A percentile compares a stretch with the other conserved stretches of the same genome.
Evolutionary conservation across 1,140 invertebrate species (phyloP).

Genomic region (Zelostemma sp.): DNA sequence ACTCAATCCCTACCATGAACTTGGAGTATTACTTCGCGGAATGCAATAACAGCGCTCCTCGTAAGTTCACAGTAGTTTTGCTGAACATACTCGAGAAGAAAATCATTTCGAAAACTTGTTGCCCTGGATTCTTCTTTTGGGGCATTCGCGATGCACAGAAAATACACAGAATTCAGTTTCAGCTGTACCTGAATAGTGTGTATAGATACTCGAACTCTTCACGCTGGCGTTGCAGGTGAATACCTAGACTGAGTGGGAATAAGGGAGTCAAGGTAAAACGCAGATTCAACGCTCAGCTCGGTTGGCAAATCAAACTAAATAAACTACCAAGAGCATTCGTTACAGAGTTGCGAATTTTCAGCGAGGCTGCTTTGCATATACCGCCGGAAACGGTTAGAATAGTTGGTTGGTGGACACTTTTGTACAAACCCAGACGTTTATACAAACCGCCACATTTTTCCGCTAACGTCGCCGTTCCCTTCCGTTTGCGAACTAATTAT

Average conservation of each 20-base stretch:
- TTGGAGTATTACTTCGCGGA: slow-evolving; percentile 22
- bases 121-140: slow-evolving; percentile 17
- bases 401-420: slow-evolving; percentile 28
- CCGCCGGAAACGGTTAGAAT: background rate
- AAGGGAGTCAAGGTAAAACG: slow-evolving; percentile 8
- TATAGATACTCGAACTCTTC: slow-evolving; percentile 5
- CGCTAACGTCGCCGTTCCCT: slow-evolving; percentile 1
- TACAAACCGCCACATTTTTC: slow-evolving; percentile 25
- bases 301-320: slow-evolving; percentile 35
- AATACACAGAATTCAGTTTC: no score
- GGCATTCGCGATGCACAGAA: slow-evolving; percentile 3
- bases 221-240: background rate
- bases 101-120: slow-evolving; percentile 35
- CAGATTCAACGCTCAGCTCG: background rate
- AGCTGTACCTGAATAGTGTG: no score
- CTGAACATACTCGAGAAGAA: slow-evolving; percentile 30
- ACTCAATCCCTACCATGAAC: slow-evolving; percentile 12
- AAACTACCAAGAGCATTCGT: slow-evolving; percentile 10
- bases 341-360: slow-evolving; percentile 12
- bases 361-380: slow-evolving; percentile 1
- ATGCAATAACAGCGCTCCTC: slow-evolving; percentile 21
- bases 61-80: slow-evolving; percentile 14
- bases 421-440: slow-evolving; percentile 23
- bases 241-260: background rate
- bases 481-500: background rate